Percentiles rank a stretch among this genome's conserved stretches.
phyloP scores from a whole-genome alignment of 2,888 invertebrate species.

The Melanchra persicariae region DNA sequence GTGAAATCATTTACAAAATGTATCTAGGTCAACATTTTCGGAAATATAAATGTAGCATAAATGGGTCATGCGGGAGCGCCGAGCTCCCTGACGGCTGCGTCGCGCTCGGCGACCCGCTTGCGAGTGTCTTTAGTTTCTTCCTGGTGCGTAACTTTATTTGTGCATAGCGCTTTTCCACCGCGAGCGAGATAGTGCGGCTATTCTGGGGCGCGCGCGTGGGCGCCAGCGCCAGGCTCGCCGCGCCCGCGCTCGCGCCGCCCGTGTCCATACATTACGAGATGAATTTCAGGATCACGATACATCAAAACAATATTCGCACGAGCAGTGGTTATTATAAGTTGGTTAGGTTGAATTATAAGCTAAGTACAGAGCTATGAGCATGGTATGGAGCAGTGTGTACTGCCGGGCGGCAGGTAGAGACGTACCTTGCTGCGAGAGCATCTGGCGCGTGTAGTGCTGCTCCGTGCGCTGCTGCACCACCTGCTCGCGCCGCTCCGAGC shows the following conservation, averaged over 20 bases:
- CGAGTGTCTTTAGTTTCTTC: conserved; percentile 83
- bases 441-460: conserved; percentile 94
- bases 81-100: conserved; percentile 65
- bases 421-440: conserved; percentile 92
- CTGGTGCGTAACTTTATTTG: conserved; percentile 86
- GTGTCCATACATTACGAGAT: conserved; percentile 56
- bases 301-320: conserved; percentile 72
- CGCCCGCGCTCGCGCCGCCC: conserved; percentile 71
- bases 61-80: conserved; percentile 50
- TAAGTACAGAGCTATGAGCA: conserved; percentile 36
- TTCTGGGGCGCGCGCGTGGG: conserved; percentile 85
- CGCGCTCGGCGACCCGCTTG: conserved; percentile 70
- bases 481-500: conserved; percentile 80
- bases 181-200: conserved; percentile 86
- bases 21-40: conserved; percentile 12
- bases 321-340: conserved; percentile 63
- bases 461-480: conserved; percentile 87
- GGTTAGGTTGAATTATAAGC: conserved; percentile 55
- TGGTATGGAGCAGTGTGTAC: conserved; percentile 21
- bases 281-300: conserved; percentile 70
- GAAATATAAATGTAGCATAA: conserved; percentile 61
- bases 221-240: conserved; percentile 68
- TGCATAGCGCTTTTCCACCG: conserved; percentile 87
- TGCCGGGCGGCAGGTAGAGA: conserved; percentile 1
- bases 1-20: conserved; percentile 27